Percentiles rank a stretch among this genome's conserved stretches.
Evolutionary conservation across 1,140 invertebrate species (phyloP).

Genomic region (Ooceraea biroi): DNA sequence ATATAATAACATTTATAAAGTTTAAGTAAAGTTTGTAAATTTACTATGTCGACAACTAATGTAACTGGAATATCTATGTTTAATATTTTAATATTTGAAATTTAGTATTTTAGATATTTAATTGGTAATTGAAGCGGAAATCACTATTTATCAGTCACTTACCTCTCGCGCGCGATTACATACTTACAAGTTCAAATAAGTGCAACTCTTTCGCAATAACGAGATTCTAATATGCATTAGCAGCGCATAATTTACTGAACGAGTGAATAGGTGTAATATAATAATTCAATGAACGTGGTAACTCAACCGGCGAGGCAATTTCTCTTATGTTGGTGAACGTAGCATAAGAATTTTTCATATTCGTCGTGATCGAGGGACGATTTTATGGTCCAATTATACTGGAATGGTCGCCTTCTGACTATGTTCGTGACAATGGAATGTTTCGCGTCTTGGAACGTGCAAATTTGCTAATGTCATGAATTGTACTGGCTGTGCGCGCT

Average conservation of each 20-base stretch:
- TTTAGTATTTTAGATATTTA: background rate
- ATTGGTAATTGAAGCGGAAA: background rate
- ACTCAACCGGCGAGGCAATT: constrained; percentile 32
- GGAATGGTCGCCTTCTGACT: background rate
- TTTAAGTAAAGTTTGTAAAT: background rate
- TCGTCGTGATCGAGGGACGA: background rate
- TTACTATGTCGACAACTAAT: background rate
- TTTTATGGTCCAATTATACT: constrained; percentile 35
- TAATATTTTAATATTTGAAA: background rate
- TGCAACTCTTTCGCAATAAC: background rate
- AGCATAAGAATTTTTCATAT: constrained; percentile 47
- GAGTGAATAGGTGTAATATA: background rate
- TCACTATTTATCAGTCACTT: background rate
- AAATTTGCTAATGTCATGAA: constrained; percentile 25
- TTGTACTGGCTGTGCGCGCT: background rate
- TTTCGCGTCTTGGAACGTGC: constrained; percentile 15
- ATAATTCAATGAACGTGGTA: constrained; percentile 21
- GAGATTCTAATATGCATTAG: constrained; percentile 28
- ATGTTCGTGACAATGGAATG: background rate
- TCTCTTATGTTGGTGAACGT: background rate
- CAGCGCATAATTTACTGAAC: background rate
- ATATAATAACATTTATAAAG: background rate
- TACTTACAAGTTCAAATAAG: background rate
- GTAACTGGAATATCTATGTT: background rate
- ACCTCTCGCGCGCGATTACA: too few species aligned